Base-by-base conservation (phyloP, 1,140 invertebrate species). In the Drosophila elegans region DNA sequence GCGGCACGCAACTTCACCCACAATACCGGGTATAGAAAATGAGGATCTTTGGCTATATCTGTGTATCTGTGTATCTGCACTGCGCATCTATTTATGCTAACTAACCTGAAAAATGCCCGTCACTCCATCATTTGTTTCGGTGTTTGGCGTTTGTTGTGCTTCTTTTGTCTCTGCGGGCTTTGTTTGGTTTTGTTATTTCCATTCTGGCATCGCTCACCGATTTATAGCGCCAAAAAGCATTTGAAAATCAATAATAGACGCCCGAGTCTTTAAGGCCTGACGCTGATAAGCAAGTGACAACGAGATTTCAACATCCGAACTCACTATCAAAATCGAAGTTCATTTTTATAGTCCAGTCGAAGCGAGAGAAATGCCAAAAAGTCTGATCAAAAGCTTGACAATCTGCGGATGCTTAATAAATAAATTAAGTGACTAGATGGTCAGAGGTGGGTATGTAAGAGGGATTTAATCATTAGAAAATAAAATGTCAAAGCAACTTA, bases 51-150 rank as follows among this genome's bases (percentile, higher is more conserved):
- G 39, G 27, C 48, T 59, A 39, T 49, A 46, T 64, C 41, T 53
- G 55, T 63, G 48, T 74, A 78, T 79, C 66, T 88, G 83, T 48
- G n/a, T 27, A 74, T 79, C 67, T 89, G 84, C 84, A 83, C 75
- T 77, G 72, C 76, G 83, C 76, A 88, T 88, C 84, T 88, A 68
- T 82, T 86, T 86, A 86, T 86, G 82, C 67, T 67, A 88, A 83
- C 78, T 71, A 88, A 77, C 54, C 61, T 39, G 69, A 74, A 76
- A 82, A 80, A 78, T 71, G 74, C 63, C 79, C 60, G 81, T 85
- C 81, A 85, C 78, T 82, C 66, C 60, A 54, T 49, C 64, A 63
- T 74, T 85, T 78, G 61, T 59, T 49, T 61, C 44, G 67, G 52
- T 71, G 16, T 67, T 48, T 60, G 56, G 41, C 49, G 49, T 67